Conservation (phyloP, 1,140 invertebrate genomes). For the Nomia melanderi region DNA sequence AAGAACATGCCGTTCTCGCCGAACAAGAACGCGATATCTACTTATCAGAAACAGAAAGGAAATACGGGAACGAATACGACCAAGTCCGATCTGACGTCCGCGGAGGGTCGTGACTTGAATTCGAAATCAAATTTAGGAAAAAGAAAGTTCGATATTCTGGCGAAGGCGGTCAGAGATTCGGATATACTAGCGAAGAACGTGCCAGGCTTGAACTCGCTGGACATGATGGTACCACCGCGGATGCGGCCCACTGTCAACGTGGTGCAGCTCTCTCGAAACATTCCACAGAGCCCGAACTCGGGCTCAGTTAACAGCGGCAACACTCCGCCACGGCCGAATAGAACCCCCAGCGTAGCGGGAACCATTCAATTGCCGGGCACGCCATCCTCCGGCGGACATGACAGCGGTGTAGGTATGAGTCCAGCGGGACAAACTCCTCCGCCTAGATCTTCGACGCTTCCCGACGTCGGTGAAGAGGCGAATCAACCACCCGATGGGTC, state of each 20-base stretch:
- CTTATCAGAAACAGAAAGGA: conserved; percentile 71
- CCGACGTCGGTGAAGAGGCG: conserved; percentile 77
- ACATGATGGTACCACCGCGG: conserved; percentile 81
- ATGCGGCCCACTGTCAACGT: conserved; percentile 83
- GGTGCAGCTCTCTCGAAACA: conserved; percentile 81
- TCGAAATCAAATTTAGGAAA: conserved; percentile 69
- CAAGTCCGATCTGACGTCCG: conserved; percentile 21
- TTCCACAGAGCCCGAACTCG: conserved; percentile 76
- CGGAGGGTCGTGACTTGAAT: conserved; percentile 27
- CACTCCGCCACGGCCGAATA: conserved; percentile 69
- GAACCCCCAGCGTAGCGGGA: conserved; percentile 67
- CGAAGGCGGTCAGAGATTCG: conserved; percentile 71
- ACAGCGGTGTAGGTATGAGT: conserved; percentile 79
- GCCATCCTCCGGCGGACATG: conserved; percentile 75
- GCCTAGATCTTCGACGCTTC: conserved; percentile 67
- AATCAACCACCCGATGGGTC: conserved; percentile 76
- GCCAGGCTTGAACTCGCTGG: conserved; percentile 81
- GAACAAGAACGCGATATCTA: conserved; percentile 70
- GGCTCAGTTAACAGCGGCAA: conserved; percentile 72
- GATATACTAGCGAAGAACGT: conserved; percentile 79
- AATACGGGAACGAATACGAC: conserved; percentile 16
- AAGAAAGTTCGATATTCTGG: conserved; percentile 72
- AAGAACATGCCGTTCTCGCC: conserved; percentile 72
- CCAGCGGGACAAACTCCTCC: conserved; percentile 78
- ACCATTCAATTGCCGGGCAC: conserved; percentile 59